These are phyloP conservation scores for Mermis nigrescens DNA, from an alignment of 2,888 invertebrate genomes.

Conservation along the genomic window DNA sequence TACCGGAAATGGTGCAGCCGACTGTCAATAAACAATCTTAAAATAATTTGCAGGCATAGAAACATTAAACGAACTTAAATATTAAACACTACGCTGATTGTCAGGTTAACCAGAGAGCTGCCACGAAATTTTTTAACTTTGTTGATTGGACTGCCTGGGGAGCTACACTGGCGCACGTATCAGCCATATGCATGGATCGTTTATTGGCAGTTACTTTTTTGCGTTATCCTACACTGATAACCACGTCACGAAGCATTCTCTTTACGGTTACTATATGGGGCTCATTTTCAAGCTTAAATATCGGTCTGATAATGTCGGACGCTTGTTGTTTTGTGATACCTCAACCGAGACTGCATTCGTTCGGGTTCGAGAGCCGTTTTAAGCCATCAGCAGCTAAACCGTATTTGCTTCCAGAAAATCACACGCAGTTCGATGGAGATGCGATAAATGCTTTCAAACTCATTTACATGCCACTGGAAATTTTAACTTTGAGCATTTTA, in stretches of 20 bases:
- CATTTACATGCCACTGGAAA: conserved; percentile 21
- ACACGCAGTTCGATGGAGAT: no score
- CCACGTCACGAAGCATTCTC: conserved; percentile 17
- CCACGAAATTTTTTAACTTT: conserved; percentile 20
- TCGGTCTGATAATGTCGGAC: conserved; percentile 20
- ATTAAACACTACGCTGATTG: no score
- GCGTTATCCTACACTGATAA: conserved; percentile 25
- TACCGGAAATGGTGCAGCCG: no score
- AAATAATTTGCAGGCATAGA: no score
- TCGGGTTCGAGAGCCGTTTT: conserved; percentile 22
- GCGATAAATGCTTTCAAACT: conserved; percentile 4
- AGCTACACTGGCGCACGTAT: conserved; percentile 26
- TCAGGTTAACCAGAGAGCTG: no score
- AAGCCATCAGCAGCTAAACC: no score
- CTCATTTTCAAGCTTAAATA: conserved; percentile 22
- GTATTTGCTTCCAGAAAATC: no score
- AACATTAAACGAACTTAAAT: no score
- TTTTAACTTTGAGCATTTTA: conserved; percentile 23
- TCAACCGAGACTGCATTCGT: conserved; percentile 26
- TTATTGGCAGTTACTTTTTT: conserved; percentile 27
- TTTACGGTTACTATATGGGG: conserved; percentile 25
- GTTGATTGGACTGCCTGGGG: conserved; percentile 32
- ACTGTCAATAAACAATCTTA: no score
- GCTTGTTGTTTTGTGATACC: conserved; percentile 29
- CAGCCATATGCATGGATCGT: conserved; percentile 30